A percentile compares a stretch with the other conserved stretches of the same genome.
Evolutionary conservation across 2,797 vertebrate genomes (phyloP).

Genomic region (Esox lucius): DNA sequence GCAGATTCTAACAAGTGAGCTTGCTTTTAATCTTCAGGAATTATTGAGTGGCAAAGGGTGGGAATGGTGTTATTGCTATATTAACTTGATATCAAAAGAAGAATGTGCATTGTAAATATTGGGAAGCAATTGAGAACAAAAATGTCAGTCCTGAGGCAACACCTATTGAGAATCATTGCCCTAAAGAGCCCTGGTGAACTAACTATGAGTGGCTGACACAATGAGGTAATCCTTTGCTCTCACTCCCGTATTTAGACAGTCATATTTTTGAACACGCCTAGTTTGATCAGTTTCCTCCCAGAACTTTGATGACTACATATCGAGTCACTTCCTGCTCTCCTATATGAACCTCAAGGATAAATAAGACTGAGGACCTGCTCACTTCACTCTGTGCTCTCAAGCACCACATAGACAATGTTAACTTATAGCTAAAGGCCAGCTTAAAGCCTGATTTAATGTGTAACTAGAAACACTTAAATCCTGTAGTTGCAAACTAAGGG

Average conservation of each 20-base stretch:
- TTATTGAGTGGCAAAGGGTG: no score
- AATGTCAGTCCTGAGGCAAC: no score
- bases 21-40: no score
- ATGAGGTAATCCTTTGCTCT: background rate
- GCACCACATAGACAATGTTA: slow-evolving; percentile 28
- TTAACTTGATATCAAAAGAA: no score
- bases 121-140: no score
- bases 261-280: slow-evolving; percentile 71
- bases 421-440: background rate
- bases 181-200: background rate
- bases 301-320: slow-evolving; percentile 92
- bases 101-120: no score
- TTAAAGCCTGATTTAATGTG: background rate
- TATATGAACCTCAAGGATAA: slow-evolving; percentile 88
- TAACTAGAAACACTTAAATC: background rate
- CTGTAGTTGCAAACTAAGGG: background rate
- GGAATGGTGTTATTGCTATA: no score
- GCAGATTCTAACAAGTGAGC: no score
- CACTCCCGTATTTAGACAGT: slow-evolving; percentile 30
- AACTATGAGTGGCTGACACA: background rate
- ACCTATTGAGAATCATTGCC: no score
- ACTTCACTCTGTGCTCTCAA: slow-evolving; percentile 64
- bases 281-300: slow-evolving; percentile 60
- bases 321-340: slow-evolving; percentile 98
- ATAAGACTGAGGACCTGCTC: slow-evolving; percentile 65